These are phyloP conservation scores for Buceros bicornis DNA, from an alignment of 2,797 vertebrate genomes.

Conservation along the genomic window DNA sequence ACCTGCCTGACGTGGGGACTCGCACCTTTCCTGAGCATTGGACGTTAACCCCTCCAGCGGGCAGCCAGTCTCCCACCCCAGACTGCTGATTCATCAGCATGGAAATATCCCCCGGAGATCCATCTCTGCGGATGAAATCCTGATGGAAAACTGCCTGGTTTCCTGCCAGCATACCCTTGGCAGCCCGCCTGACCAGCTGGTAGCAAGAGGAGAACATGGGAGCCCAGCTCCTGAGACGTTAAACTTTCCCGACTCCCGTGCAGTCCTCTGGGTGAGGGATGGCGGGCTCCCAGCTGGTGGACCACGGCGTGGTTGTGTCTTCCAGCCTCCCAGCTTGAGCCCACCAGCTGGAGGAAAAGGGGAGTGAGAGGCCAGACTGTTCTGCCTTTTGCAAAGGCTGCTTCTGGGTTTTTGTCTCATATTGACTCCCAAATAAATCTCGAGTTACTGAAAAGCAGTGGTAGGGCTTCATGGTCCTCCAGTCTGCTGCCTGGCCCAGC, in stretches of 20 bases:
- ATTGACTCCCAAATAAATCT: neutral
- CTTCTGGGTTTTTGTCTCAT: neutral
- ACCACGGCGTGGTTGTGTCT: neutral
- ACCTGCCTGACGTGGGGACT: conserved; percentile 35
- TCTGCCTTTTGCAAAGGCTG: neutral
- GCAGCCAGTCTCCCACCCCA: neutral
- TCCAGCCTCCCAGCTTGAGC: neutral
- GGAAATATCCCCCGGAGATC: conserved; percentile 39
- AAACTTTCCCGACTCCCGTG: neutral
- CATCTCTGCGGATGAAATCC: conserved; percentile 1
- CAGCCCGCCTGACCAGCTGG: conserved; percentile 67
- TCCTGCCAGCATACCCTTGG: conserved; percentile 69
- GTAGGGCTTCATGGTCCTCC: neutral
- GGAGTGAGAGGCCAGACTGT: neutral
- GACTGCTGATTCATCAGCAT: conserved; percentile 68
- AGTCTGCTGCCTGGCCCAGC: neutral
- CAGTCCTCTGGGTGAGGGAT: neutral
- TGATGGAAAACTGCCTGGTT: conserved; percentile 54
- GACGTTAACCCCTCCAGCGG: neutral
- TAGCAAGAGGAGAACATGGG: conserved; percentile 59
- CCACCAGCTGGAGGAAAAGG: neutral
- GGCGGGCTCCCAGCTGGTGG: neutral
- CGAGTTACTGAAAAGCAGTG: neutral
- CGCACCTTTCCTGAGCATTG: neutral
- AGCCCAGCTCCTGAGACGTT: neutral